phyloP scores from a whole-genome alignment of 2,888 invertebrate species.

The Pyrocoelia pectoralis region DNA sequence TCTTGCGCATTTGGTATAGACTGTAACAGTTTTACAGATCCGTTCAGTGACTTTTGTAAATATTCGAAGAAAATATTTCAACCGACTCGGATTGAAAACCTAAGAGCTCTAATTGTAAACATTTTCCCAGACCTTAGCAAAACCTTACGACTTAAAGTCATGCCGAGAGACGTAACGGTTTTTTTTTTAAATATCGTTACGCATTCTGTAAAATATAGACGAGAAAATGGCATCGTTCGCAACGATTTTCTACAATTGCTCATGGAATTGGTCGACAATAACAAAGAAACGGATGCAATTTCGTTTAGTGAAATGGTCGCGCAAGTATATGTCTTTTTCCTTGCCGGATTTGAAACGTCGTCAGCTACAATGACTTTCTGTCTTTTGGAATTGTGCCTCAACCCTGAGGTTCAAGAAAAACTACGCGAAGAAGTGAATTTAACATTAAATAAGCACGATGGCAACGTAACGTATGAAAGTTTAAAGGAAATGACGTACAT shows the following conservation, averaged over 20 bases:
- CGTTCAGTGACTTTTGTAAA: slow-evolving; percentile 59
- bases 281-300: slow-evolving; percentile 45
- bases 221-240: slow-evolving; percentile 40
- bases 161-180: neutral
- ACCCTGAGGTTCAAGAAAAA: slow-evolving; percentile 63
- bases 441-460: slow-evolving; percentile 57
- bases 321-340: slow-evolving; percentile 66
- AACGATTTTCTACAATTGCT: slow-evolving; percentile 56
- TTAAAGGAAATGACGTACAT: slow-evolving; percentile 66
- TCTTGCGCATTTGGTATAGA: slow-evolving; percentile 68
- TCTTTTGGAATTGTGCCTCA: slow-evolving; percentile 63
- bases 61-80: slow-evolving; percentile 38
- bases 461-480: slow-evolving; percentile 64
- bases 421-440: slow-evolving; percentile 61
- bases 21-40: slow-evolving; percentile 64
- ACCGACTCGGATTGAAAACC: slow-evolving; percentile 34
- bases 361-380: slow-evolving; percentile 68
- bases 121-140: neutral
- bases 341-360: slow-evolving; percentile 73
- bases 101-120: slow-evolving; percentile 16
- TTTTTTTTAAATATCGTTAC: slow-evolving; percentile 44
- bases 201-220: slow-evolving; percentile 41
- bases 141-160: slow-evolving; percentile 19
- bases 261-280: slow-evolving; percentile 43
- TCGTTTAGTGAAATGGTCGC: slow-evolving; percentile 63